phyloP scores from a whole-genome alignment of 1,140 invertebrate genomes.

The Mamestra configurata region DNA sequence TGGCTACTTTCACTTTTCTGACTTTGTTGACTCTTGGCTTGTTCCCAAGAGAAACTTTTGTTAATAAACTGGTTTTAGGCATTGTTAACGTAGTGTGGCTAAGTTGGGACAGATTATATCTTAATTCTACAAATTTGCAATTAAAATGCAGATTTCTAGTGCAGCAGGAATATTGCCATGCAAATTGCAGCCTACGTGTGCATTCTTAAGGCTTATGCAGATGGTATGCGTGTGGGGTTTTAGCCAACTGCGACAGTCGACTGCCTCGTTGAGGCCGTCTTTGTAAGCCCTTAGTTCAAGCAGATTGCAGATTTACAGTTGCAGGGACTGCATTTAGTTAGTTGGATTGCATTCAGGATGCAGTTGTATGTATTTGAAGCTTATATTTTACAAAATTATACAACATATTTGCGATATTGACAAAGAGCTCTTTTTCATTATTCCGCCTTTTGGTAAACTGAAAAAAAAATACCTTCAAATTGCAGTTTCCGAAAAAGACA shows the following conservation, averaged over 20 bases:
- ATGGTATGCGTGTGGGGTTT: background rate
- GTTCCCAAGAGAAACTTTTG: background rate
- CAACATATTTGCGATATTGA: too few relatives aligned
- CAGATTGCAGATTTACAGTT: background rate
- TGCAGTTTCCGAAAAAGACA: too few relatives aligned
- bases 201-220: background rate
- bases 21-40: background rate
- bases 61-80: background rate
- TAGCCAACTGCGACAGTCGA: background rate
- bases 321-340: too few relatives aligned
- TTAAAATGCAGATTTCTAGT: background rate
- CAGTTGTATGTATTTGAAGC: too few relatives aligned
- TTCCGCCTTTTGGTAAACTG: too few relatives aligned
- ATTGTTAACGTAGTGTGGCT: background rate
- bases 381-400: too few relatives aligned
- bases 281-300: background rate
- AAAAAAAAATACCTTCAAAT: too few relatives aligned
- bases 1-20: background rate
- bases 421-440: too few relatives aligned
- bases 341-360: too few relatives aligned
- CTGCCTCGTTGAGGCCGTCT: background rate
- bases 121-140: too few relatives aligned
- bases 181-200: too few relatives aligned
- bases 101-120: too few relatives aligned
- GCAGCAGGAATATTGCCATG: background rate